Evolutionary conservation across 1,140 invertebrate species (phyloP).

Genomic region (Diorhabda elongata): DNA sequence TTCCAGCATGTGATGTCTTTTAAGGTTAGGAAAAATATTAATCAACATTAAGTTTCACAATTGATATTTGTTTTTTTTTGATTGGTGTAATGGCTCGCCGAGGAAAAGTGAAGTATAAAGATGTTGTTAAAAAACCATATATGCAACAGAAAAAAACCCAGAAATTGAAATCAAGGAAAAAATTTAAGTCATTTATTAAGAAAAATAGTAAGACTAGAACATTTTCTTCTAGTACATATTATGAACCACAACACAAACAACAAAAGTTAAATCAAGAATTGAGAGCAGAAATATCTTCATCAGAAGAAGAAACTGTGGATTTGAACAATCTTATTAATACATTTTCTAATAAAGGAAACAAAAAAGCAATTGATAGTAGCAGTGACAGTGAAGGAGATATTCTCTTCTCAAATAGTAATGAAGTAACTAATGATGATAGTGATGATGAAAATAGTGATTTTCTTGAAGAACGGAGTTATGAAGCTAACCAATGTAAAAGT

Average conservation of each 20-base stretch:
- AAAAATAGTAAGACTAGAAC: constrained; percentile 17
- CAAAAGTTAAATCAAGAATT: constrained; percentile 19
- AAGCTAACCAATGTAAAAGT: no score
- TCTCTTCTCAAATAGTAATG: constrained; percentile 24
- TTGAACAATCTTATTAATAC: constrained; percentile 50
- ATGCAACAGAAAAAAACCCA: constrained; percentile 15
- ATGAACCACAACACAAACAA: constrained; percentile 9
- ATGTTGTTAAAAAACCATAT: constrained; percentile 30
- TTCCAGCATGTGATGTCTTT: no score
- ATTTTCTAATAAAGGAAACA: constrained; percentile 53
- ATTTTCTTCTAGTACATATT: constrained; percentile 9
- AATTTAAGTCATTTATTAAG: constrained; percentile 21
- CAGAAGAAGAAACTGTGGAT: constrained; percentile 29
- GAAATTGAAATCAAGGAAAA: constrained; percentile 17
- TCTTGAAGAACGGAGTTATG: not conserved
- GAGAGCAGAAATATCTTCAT: constrained; percentile 11
- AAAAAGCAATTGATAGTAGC: constrained; percentile 38
- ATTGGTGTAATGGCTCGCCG: constrained; percentile 9
- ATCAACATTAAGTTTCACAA: no score
- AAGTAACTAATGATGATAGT: constrained; percentile 31
- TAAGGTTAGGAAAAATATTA: no score
- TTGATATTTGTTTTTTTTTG: no score
- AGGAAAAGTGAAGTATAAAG: constrained; percentile 34
- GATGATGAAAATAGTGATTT: constrained; percentile 24
- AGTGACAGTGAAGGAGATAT: constrained; percentile 33